phyloP scores from a whole-genome alignment of 1,140 invertebrate species.

The Asobara japonica region DNA sequence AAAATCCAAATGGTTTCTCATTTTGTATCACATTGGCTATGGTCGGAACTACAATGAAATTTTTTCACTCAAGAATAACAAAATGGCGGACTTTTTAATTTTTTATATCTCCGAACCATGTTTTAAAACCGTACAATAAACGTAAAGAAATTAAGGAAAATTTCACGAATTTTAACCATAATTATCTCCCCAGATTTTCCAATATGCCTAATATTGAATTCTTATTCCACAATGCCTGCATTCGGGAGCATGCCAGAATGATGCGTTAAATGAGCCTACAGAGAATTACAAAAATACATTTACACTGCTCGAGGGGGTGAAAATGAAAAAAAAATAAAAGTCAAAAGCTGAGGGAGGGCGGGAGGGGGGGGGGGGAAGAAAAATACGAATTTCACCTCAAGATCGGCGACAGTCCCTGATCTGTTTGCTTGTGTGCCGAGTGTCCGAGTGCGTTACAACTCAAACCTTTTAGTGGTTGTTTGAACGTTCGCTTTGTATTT shows the following conservation, averaged over 20 bases:
- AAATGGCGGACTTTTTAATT: too few species aligned
- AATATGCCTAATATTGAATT: too few species aligned
- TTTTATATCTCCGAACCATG: too few species aligned
- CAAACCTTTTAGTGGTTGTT: slow-evolving; percentile 65
- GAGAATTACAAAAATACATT: slow-evolving; percentile 12
- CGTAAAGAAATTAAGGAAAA: too few species aligned
- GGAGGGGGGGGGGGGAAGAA: neutral
- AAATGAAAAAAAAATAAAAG: neutral
- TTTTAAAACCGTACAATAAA: too few species aligned
- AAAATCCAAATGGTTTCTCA: too few species aligned
- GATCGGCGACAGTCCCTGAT: slow-evolving; percentile 33
- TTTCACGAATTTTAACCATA: too few species aligned
- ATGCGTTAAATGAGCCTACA: slow-evolving; percentile 8
- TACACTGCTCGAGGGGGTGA: neutral
- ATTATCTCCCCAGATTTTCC: too few species aligned
- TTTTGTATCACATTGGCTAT: too few species aligned
- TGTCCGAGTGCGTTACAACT: slow-evolving; percentile 62
- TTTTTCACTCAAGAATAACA: too few species aligned
- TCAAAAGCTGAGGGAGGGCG: neutral
- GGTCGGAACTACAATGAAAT: too few species aligned
- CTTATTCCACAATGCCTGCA: too few species aligned
- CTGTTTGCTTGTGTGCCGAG: slow-evolving; percentile 58
- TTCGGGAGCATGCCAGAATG: neutral
- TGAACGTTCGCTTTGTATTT: slow-evolving; percentile 57
- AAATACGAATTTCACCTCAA: neutral